phyloP scores from a whole-genome alignment of 2,113 vertebrate genomes.

The Brienomyrus longianalis region DNA sequence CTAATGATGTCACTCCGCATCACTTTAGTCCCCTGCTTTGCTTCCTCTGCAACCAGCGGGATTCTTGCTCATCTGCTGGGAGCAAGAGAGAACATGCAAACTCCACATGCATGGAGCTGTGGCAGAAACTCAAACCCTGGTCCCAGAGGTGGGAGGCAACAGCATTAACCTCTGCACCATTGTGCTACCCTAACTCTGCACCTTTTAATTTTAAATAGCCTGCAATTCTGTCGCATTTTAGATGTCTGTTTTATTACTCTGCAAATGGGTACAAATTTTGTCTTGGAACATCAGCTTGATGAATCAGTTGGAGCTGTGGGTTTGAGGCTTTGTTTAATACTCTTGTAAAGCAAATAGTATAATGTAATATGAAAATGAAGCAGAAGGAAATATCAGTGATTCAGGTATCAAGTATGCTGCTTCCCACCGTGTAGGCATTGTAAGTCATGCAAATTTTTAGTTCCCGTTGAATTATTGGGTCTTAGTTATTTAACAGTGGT shows the following conservation, averaged over 20 bases:
- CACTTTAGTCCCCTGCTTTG: background rate
- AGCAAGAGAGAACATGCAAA: too few species aligned
- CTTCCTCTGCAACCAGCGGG: background rate
- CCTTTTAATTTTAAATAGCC: background rate
- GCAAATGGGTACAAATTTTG: background rate
- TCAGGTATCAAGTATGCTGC: background rate
- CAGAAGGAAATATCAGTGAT: background rate
- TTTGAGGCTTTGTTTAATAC: background rate
- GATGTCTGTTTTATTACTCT: background rate
- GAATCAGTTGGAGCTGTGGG: background rate
- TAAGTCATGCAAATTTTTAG: background rate
- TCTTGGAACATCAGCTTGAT: background rate
- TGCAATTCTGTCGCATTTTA: background rate
- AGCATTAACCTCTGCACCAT: too few species aligned
- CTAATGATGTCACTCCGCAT: background rate
- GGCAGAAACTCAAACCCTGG: too few species aligned
- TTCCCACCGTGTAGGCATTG: background rate
- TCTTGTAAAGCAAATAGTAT: background rate
- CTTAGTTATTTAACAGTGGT: background rate
- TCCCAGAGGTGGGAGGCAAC: too few species aligned
- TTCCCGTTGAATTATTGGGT: background rate
- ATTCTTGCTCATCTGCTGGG: background rate
- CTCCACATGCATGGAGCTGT: too few species aligned
- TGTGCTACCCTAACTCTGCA: too few species aligned
- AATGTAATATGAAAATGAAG: background rate